phyloP scores from a whole-genome alignment of 37 sponge, comb jelly and placozoan genomes.

The Axinella damicornis region DNA sequence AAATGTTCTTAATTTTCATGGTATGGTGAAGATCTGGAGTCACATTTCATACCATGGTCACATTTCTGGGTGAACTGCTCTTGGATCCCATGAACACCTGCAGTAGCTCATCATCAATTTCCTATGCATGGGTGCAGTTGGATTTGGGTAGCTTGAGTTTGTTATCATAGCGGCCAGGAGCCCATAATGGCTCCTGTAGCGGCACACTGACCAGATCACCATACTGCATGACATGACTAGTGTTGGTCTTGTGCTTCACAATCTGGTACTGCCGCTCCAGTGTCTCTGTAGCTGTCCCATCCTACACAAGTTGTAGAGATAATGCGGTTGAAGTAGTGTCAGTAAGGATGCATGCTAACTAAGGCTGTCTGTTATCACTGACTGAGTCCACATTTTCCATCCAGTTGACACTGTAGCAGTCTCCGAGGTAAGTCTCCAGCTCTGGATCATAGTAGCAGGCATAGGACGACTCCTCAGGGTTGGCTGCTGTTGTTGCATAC shows the following conservation, averaged over 20 bases:
- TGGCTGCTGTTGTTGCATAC: slow-evolving; percentile 77
- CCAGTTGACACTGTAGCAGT: slow-evolving; percentile 87
- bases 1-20: too few species aligned
- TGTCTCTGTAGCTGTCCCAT: slow-evolving; percentile 53
- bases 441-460: slow-evolving; percentile 76
- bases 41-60: too few species aligned
- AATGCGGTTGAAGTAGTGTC: too few species aligned
- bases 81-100: slow-evolving; percentile 42
- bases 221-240: slow-evolving; percentile 69
- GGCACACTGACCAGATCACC: slow-evolving; percentile 82
- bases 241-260: slow-evolving; percentile 77
- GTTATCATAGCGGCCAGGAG: too few species aligned
- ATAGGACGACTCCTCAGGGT: slow-evolving; percentile 70
- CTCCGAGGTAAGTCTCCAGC: slow-evolving; percentile 78
- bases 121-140: background rate
- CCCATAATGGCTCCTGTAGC: too few species aligned
- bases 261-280: slow-evolving; percentile 65
- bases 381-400: slow-evolving; percentile 84
- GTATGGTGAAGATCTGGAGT: too few species aligned
- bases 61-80: background rate
- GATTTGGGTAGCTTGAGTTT: too few species aligned
- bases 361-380: background rate
- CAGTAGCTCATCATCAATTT: slow-evolving; percentile 17
- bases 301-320: too few species aligned
- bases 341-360: too few species aligned